These are phyloP conservation scores for Reticulitermes speratus DNA, from an alignment of 1,140 invertebrate genomes.

Conservation along the genomic window DNA sequence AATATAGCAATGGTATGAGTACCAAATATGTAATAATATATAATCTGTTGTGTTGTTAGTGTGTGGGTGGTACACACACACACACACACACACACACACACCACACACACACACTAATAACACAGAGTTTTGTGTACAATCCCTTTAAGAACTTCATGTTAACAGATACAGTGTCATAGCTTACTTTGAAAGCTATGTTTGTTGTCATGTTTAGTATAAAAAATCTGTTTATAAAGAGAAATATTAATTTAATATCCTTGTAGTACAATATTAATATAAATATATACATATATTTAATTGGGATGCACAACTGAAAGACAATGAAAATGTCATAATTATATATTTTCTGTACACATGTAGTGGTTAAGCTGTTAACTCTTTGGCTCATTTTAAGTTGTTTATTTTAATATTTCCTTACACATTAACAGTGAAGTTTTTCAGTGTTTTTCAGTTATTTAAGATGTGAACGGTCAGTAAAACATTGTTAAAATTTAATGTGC, in stretches of 20 bases:
- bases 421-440: background rate
- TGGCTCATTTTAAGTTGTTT: background rate
- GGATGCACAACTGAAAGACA: background rate
- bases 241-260: slow-evolving; percentile 9
- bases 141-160: background rate
- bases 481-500: background rate
- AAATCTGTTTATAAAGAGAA: slow-evolving; percentile 2
- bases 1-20: background rate
- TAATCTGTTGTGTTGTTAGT: background rate
- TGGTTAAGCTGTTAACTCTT: background rate
- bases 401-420: background rate
- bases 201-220: background rate
- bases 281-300: slow-evolving; percentile 12
- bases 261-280: slow-evolving; percentile 16
- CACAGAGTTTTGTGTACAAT: background rate
- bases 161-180: background rate
- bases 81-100: background rate
- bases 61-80: background rate
- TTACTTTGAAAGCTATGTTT: slow-evolving; percentile 13
- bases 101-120: background rate
- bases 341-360: background rate
- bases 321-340: background rate
- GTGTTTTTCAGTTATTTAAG: background rate
- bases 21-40: slow-evolving; percentile 2
- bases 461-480: background rate